Percentiles rank a stretch among this genome's conserved stretches.
These are phyloP conservation scores for Clarias macrocephalus DNA, from an alignment of 2,113 vertebrate genomes.

Conservation along the genomic window DNA sequence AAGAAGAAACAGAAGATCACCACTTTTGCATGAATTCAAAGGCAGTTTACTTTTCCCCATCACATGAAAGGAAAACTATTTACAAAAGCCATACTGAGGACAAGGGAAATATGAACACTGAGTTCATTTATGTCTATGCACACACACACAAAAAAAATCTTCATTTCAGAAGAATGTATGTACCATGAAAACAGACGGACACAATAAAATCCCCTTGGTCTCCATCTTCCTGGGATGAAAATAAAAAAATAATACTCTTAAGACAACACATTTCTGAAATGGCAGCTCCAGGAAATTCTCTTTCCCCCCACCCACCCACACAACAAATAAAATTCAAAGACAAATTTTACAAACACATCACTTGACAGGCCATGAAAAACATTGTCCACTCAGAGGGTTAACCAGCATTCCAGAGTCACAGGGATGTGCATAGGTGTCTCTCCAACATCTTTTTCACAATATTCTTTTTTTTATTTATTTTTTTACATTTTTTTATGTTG, in stretches of 20 bases:
- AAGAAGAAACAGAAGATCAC: constrained; percentile 12
- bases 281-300: constrained; percentile 24
- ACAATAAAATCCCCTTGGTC: constrained; percentile 49
- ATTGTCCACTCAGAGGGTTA: constrained; percentile 37
- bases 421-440: constrained; percentile 40
- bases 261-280: constrained; percentile 51
- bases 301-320: constrained; percentile 8
- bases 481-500: not conserved
- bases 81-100: constrained; percentile 30
- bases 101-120: constrained; percentile 38
- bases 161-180: constrained; percentile 49
- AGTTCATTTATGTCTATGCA: constrained; percentile 41
- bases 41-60: constrained; percentile 49
- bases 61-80: constrained; percentile 49
- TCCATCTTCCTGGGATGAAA: constrained; percentile 28
- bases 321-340: constrained; percentile 51
- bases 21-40: constrained; percentile 37
- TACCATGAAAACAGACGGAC: constrained; percentile 50
- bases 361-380: constrained; percentile 44
- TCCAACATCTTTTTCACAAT: not conserved
- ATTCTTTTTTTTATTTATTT: not conserved
- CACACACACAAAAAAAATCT: constrained; percentile 49
- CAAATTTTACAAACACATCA: constrained; percentile 54
- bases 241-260: constrained; percentile 50
- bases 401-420: constrained; percentile 11